phyloP scores from a whole-genome alignment of 2,888 invertebrate genomes.

The Ophioninae sp. region DNA sequence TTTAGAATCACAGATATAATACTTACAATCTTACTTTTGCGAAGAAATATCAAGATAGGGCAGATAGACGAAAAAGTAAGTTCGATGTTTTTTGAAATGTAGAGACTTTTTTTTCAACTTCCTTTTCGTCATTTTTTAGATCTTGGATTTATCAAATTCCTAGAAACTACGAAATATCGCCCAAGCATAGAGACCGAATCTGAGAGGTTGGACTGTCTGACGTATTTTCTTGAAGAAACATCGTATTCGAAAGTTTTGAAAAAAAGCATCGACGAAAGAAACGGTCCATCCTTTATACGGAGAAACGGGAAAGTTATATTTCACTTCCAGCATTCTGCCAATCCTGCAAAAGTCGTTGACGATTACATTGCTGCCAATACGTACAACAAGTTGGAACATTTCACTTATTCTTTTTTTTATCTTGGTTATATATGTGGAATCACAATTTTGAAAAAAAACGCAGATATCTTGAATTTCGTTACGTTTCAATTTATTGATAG shows the following conservation, averaged over 20 bases:
- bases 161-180: neutral
- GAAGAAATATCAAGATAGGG: neutral
- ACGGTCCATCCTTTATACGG: conserved; percentile 19
- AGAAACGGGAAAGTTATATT: conserved; percentile 59
- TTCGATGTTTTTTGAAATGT: neutral
- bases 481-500: conserved; percentile 28
- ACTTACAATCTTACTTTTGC: neutral
- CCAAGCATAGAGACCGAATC: conserved; percentile 31
- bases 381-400: conserved; percentile 65
- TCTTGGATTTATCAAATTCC: neutral
- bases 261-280: conserved; percentile 1
- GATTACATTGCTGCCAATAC: conserved; percentile 62
- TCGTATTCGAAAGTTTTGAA: neutral
- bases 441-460: conserved; percentile 52
- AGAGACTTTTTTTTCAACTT: neutral
- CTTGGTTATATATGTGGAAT: conserved; percentile 44
- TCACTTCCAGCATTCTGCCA: conserved; percentile 66
- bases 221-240: conserved; percentile 48
- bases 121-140: neutral
- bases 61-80: neutral
- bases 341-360: conserved; percentile 60
- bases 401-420: neutral
- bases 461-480: conserved; percentile 45
- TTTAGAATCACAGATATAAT: neutral
- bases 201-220: conserved; percentile 39